Evolutionary conservation across 1,140 invertebrate genomes (phyloP), one percentile per base, ranked within the genome.

Genomic region (Leptonema lineaticorne): DNA sequence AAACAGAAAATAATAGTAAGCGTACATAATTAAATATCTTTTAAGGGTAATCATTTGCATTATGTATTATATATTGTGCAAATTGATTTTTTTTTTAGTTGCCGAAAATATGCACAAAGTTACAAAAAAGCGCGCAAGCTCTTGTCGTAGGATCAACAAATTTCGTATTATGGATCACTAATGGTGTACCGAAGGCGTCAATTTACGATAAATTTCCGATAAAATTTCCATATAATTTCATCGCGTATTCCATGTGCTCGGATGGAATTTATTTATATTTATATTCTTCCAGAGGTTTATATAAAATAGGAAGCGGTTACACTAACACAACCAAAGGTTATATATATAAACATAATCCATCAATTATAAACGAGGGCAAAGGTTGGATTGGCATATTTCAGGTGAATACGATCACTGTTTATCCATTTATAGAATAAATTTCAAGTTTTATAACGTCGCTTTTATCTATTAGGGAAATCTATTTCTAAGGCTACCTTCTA

Each of bases 251-350:
- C 69, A 85, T 94, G 75, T 90, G 88, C 3, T 93, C 92, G 75
- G 95, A 97, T 82, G 95, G 96, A 22, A 88, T 89, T 70, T 95
- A 89, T 79, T 82, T 98, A 24, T 97, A 95, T 79, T 78, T 97
- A 2, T 88, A 90, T 75, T 90, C 87, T 74, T 86, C 88, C 0
- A 89, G 86, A 75, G 90, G 93, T 7, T 82, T 96, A 50, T 84
- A 92, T 29, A 97, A 97, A 84, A 89, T 98, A 73, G 95, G 95
- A 6, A 94, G 94, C 71, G 95, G 96, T 18, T 96, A 94, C 81
- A 90, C 91, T 37, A 92, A 91, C 71, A 95, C 95, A 9, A 86
- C 95, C 68, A 92, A 91, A 82, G 94, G 93, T 27, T 90, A 93
- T 78, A 81, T 96, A 33, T 95, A 95, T 78, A 79, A 87, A 68